Evolutionary conservation across 2,797 vertebrate genomes (phyloP).

Genomic region (Onychomys torridus): DNA sequence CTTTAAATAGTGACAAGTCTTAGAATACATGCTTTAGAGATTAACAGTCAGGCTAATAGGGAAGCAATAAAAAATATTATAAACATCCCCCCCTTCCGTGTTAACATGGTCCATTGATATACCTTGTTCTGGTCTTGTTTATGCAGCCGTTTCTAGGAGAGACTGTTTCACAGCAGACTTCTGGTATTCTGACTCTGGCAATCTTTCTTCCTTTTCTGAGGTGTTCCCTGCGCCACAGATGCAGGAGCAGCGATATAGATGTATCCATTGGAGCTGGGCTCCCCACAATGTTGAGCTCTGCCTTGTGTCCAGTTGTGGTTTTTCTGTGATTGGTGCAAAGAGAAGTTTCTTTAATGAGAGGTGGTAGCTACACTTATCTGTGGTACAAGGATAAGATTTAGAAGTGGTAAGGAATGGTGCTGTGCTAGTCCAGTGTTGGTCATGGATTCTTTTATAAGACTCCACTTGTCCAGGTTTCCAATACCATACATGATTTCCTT

Average conservation of each 20-base stretch:
- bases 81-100: neutral
- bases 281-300: neutral
- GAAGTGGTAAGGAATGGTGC: neutral
- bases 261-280: neutral
- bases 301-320: neutral
- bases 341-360: neutral
- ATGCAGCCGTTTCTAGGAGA: neutral
- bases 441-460: neutral
- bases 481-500: neutral
- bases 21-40: neutral
- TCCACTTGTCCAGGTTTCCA: neutral
- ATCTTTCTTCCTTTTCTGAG: neutral
- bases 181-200: neutral
- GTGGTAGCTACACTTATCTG: neutral
- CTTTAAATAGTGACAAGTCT: conserved; percentile 5
- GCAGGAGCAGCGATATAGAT: neutral
- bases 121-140: too few relatives aligned
- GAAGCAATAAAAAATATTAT: neutral
- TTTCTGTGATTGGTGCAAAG: neutral
- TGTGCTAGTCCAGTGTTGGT: neutral
- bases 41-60: neutral
- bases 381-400: neutral
- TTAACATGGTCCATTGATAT: neutral
- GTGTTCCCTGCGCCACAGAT: neutral
- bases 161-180: neutral